phyloP scores from a whole-genome alignment of 2,797 vertebrate genomes.

The Darevskia mixta region DNA sequence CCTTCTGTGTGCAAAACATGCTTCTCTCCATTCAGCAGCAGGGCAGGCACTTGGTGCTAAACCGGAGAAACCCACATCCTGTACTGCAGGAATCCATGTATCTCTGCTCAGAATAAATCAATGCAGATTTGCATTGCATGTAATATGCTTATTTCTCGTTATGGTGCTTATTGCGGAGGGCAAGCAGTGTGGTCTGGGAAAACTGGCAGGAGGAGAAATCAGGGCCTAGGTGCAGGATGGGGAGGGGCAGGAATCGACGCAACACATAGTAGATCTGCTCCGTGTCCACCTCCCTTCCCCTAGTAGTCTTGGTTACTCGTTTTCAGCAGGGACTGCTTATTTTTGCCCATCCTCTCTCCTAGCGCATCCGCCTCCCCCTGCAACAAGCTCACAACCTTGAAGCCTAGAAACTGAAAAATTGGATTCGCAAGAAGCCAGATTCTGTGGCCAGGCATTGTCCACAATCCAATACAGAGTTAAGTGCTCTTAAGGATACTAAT shows the following conservation, averaged over 20 bases:
- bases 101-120: not conserved
- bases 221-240: too few species aligned
- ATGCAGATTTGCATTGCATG: not conserved
- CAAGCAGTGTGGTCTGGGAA: not conserved
- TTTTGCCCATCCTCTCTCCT: not conserved
- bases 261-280: not conserved
- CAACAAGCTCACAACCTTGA: not conserved
- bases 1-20: not conserved
- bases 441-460: not conserved
- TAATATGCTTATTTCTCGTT: not conserved
- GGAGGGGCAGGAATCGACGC: not conserved
- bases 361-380: too few species aligned
- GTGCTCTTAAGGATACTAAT: constrained; percentile 7
- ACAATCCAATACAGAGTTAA: constrained; percentile 17
- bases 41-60: not conserved
- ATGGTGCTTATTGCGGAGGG: not conserved
- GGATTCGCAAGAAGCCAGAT: not conserved
- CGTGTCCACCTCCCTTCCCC: not conserved
- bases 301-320: not conserved
- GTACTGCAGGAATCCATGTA: not conserved
- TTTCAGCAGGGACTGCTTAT: not conserved
- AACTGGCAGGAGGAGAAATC: not conserved
- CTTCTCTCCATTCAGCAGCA: not conserved
- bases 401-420: not conserved
- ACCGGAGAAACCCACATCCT: not conserved